A percentile compares a stretch with the other conserved stretches of the same genome.
phyloP scores from a whole-genome alignment of 2,888 invertebrate species.

The Cosmorhoe ocellata region DNA sequence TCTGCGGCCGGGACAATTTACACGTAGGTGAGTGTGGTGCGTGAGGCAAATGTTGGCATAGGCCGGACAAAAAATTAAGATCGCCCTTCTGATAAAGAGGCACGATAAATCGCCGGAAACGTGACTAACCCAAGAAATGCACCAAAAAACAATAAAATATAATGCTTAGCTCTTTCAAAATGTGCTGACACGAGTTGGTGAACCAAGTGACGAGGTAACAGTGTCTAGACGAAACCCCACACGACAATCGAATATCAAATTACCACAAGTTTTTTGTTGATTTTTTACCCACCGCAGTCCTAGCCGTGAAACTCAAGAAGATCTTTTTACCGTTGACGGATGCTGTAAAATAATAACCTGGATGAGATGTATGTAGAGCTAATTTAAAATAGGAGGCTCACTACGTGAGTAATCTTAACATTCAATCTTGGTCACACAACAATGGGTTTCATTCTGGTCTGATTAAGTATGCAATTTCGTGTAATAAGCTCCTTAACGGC shows the following conservation, averaged over 20 bases:
- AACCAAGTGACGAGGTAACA: conserved; percentile 58
- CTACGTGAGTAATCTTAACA: conserved; percentile 35
- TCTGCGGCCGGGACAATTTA: conserved; percentile 55
- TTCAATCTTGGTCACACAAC: conserved; percentile 25
- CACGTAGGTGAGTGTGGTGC: conserved; percentile 61
- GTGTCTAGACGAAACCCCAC: conserved; percentile 70
- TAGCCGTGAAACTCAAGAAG: conserved; percentile 66
- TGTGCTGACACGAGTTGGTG: conserved; percentile 27
- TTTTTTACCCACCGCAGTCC: conserved; percentile 62
- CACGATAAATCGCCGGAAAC: conserved; percentile 57
- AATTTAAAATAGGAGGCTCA: conserved; percentile 36
- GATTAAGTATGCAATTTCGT: conserved; percentile 19
- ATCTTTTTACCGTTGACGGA: conserved; percentile 64
- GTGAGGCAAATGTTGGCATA: conserved; percentile 67
- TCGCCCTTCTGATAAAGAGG: conserved; percentile 57
- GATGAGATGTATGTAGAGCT: conserved; percentile 31
- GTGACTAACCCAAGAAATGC: conserved; percentile 36
- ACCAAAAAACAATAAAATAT: conserved; percentile 25
- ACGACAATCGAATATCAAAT: conserved; percentile 61
- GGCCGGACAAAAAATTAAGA: conserved; percentile 62
- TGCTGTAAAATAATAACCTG: conserved; percentile 49
- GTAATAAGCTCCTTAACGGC: conserved; percentile 21
- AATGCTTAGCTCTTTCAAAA: no score
- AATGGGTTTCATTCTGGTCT: conserved; percentile 20
- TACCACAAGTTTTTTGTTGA: conserved; percentile 58